Evolutionary conservation across 2,797 vertebrate species (phyloP), one percentile per base, ranked within the genome.

Genomic region (Siniperca scherzeri): DNA sequence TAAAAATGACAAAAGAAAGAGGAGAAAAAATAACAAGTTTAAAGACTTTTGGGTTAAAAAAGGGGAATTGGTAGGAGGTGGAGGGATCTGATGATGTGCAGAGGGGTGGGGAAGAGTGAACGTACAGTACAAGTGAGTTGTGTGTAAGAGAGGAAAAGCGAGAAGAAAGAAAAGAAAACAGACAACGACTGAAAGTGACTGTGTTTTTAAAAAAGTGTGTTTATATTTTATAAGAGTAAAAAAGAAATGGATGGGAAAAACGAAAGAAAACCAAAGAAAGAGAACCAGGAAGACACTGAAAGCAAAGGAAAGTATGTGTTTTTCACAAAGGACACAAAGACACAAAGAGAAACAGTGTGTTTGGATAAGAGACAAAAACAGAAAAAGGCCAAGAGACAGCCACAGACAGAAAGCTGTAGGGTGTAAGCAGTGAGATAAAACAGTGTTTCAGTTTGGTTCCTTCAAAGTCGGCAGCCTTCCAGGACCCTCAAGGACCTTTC

Each of bases 1-100:
- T 84, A 78, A 30, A 78, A 80, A 72, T 40, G 44, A 79, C 75
- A 87, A 80, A 74, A 75, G 25, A 71, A 65, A 56, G 21, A 67
- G 14, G 40, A 64, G 25, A 48, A 53, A 19, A 42, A 65, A 78
- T 73, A 55, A 80, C n/a, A 74, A 38, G 38, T 59, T 67, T 70
- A 59, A 70, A 70, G 67, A 50, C 5, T 40, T 73, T 66, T 11
- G 36, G 25, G 38, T 7, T 27, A 50, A 68, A 74, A 78, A 55
- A 30, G 36, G 21, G 8, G 40, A 22, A 44, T 27, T 30, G 16
- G 36, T 27, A 5, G 42, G 22, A 59, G 50, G 21, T 59, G 30
- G 22, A 44, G 72, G 36, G 6, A 55, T 76, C 64, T 36, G 44
- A 36, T 36, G 42, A 48, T 3, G 50, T 36, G 46, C 16, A 16